Base-by-base conservation (phyloP, 1,140 invertebrate genomes). In the Danaus plexippus region DNA sequence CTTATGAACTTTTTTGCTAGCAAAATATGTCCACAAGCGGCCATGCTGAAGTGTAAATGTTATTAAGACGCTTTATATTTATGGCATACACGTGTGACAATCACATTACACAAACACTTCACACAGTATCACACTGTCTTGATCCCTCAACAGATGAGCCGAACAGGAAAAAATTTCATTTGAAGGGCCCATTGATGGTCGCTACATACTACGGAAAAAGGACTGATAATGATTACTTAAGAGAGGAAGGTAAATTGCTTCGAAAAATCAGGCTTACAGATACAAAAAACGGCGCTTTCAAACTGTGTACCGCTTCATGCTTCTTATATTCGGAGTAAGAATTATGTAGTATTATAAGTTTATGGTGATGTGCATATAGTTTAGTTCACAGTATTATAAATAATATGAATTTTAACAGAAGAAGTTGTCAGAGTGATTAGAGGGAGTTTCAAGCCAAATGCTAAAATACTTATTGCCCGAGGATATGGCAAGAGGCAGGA, bases 191-290 rank as follows among this genome's bases (percentile, higher is more conserved):
- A 11, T 52, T 80, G 49, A 75, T 82, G 77, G 69, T 75, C 40
- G 79, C 77, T 11, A 50, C 63, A 40, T 68, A 72, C 56, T 83
- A 79, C 59, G 80, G 82, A 48, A 85, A 85, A 72, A 72, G 82
- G 51, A 79, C 66, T 67, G 64, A 61, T 76, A 72, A 74, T 46
- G 73, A 77, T 68, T 74, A 80, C 32, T 49, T 71, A 50, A 61
- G 56, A 52, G 78, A 82, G 47, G 77, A 82, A 82, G 81, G 79
- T 82, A 84, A 80, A 64, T 52, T 41, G 47, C 52, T 57, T 57
- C n/a, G 58, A 63, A 43, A 43, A 43, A 50, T 50, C 53, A 42
- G 11, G 50, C 56, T 58, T 58, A 8, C 59, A 62, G 42, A 61
- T 43, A 51, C 54, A 53, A 55, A 58, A 57, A 56, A 13, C 43